Percentiles rank a stretch among this genome's conserved stretches.
Conservation (phyloP, 2,797 vertebrate genomes). For the Zalophus californianus region DNA sequence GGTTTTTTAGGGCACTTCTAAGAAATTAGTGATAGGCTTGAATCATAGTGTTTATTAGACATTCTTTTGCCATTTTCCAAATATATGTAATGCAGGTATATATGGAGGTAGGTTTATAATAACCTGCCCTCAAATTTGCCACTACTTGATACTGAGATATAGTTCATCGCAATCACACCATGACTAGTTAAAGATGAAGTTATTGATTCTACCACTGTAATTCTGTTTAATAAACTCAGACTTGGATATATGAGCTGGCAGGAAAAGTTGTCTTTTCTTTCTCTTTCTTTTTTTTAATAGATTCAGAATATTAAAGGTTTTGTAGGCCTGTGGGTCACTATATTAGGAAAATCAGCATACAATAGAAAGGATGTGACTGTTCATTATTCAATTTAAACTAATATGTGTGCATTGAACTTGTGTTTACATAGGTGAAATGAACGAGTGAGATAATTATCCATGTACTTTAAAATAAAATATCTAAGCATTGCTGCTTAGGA, state of each 20-base stretch:
- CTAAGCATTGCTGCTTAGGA: background rate
- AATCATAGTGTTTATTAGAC: background rate
- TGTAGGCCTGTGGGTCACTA: background rate
- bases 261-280: background rate
- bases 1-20: background rate
- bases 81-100: background rate
- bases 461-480: background rate
- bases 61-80: slow-evolving; percentile 33
- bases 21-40: background rate
- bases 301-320: background rate
- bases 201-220: background rate
- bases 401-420: background rate
- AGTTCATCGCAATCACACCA: background rate
- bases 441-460: background rate
- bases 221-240: background rate
- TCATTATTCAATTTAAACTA: background rate
- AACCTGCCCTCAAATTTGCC: background rate
- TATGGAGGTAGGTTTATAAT: background rate
- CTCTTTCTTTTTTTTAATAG: background rate
- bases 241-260: background rate
- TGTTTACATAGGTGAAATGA: background rate
- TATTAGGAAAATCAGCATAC: background rate
- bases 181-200: background rate
- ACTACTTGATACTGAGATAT: background rate
- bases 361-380: background rate